A percentile compares a stretch with the other conserved stretches of the same genome.
These are phyloP conservation scores for Phasia obesa DNA, from an alignment of 2,888 invertebrate species.

Conservation along the genomic window DNA sequence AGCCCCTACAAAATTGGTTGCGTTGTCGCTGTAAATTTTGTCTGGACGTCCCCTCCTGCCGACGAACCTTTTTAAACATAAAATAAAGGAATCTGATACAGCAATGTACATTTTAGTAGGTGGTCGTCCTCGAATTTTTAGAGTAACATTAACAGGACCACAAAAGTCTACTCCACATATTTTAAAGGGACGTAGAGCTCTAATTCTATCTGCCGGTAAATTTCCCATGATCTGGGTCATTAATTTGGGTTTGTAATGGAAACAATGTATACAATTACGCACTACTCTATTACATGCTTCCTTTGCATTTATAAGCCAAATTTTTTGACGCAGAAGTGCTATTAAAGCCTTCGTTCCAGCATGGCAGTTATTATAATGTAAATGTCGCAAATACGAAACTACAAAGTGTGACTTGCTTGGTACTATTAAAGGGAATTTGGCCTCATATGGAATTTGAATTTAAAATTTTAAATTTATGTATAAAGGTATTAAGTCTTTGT, in stretches of 20 bases:
- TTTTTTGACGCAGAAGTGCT: too few species aligned
- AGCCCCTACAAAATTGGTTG: too few species aligned
- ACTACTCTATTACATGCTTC: too few species aligned
- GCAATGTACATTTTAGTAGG: not conserved
- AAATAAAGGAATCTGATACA: not conserved
- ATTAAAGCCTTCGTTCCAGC: too few species aligned
- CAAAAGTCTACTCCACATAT: too few species aligned
- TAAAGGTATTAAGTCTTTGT: not conserved
- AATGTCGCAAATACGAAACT: not conserved
- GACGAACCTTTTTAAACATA: not conserved
- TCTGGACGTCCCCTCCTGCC: not conserved
- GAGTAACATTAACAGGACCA: not conserved
- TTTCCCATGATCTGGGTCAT: too few species aligned
- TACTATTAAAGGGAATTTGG: not conserved
- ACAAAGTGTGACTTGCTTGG: not conserved
- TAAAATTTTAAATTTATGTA: not conserved
- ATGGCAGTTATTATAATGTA: not conserved
- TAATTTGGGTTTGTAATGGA: too few species aligned
- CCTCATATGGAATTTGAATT: not conserved
- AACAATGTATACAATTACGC: too few species aligned
- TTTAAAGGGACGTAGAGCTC: too few species aligned
- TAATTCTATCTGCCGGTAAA: too few species aligned
- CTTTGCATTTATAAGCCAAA: too few species aligned
- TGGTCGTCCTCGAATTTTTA: constrained; percentile 1
- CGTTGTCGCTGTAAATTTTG: not conserved